Evolutionary conservation across 2,888 invertebrate genomes (phyloP), one percentile per base, ranked within the genome.

Genomic region (Thera britannica): DNA sequence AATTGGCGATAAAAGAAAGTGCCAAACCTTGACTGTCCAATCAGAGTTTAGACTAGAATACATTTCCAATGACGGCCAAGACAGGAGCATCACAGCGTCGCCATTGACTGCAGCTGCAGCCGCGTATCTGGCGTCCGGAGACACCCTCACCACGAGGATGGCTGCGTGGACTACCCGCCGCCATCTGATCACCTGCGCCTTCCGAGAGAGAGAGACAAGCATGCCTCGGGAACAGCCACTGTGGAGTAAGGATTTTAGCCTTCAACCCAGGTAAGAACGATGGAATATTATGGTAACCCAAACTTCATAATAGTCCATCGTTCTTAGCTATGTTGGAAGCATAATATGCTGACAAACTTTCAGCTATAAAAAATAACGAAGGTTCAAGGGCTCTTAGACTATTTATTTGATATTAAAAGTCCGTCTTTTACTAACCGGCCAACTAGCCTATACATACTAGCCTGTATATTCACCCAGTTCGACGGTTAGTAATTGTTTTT

Each of bases 191-290:
- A 68, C 35, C 1, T 51, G 54, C 0, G 76, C 79, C 4, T 74
- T 65, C 0, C 83, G 83, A 0, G 82, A 76, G 68, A 79, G 83
- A 0, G 88, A 77, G 0, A 72, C 76, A 2, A 92, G 65, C 51
- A 72, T 76, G 0, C 92, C 92, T 6, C 73, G 77, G 2, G 89
- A 85, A 77, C 93, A 93, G 23, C 93, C 93, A 0, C 93, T 92
- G 79, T 57, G 7, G 34, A 49, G n/a, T 49, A 2, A 23, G 23
- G 23, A 23, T 23, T 23, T 23, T 23, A 23, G 23, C 23, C 23
- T 23, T 23, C 23, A 23, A 23, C 23, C 23, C 23, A 23, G 23
- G 23, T 23, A 23, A 23, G 23, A 23, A 23, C 23, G 23, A 23
- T 23, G 23, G 23, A 23, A 23, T 23, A 23, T 23, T 23, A 23